Evolutionary conservation across 2,888 invertebrate genomes (phyloP).

Genomic region (Sceliomorpha sp.): DNA sequence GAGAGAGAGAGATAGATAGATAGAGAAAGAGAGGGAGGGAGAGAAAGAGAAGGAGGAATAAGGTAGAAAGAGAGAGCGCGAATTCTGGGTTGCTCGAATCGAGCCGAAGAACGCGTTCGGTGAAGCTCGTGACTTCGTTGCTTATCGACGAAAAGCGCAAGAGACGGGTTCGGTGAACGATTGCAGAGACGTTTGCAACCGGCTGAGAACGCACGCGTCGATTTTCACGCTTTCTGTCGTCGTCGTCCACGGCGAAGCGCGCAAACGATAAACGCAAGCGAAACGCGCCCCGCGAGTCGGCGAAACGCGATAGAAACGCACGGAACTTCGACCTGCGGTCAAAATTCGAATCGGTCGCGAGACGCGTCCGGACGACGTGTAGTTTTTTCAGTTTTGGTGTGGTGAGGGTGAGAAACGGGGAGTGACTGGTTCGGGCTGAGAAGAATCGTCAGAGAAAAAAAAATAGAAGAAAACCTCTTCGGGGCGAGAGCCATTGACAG

Average conservation of each 20-base stretch:
- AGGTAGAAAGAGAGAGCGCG: conserved; percentile 38
- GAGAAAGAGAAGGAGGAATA: conserved; percentile 14
- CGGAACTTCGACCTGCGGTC: too few relatives aligned
- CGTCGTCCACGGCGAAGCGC: too few relatives aligned
- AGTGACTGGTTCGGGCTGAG: not conserved
- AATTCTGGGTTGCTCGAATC: conserved; percentile 30
- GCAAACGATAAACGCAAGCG: too few relatives aligned
- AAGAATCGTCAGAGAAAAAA: too few relatives aligned
- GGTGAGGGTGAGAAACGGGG: not conserved
- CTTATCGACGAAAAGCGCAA: conserved; percentile 18
- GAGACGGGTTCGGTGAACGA: conserved; percentile 11
- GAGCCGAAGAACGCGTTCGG: conserved; percentile 40
- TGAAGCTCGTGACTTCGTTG: conserved; percentile 13
- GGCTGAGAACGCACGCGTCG: conserved; percentile 14
- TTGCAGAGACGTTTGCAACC: conserved; percentile 15
- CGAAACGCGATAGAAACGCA: too few relatives aligned
- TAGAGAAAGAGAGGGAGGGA: not conserved
- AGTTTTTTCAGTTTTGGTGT: conserved; percentile 1
- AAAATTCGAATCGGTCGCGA: too few relatives aligned
- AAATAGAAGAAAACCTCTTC: too few relatives aligned
- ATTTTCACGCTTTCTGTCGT: conserved; percentile 33
- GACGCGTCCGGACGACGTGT: too few relatives aligned
- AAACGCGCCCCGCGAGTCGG: too few relatives aligned
- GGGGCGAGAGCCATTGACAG: too few relatives aligned
- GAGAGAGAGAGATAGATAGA: conserved; percentile 26